Conservation (phyloP, 1,140 invertebrate species). For the Aphelinus atriplicis region DNA sequence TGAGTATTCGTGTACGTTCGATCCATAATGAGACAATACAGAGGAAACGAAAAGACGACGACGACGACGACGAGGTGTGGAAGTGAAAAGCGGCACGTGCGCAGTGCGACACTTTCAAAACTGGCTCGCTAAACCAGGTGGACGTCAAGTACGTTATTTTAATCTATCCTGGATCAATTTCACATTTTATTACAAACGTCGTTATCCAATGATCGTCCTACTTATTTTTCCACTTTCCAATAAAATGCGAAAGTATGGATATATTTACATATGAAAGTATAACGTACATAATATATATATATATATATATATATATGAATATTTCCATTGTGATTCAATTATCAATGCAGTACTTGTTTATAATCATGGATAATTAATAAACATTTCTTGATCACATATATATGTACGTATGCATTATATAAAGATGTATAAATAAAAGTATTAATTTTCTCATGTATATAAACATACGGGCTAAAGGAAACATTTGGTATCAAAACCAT, state of each 20-base stretch:
- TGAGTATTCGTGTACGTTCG: not conserved
- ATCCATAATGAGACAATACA: not conserved
- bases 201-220: constrained; percentile 4
- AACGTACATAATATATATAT: not conserved
- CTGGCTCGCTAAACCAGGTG: not conserved
- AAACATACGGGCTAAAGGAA: constrained; percentile 45
- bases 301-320: no score
- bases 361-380: no score
- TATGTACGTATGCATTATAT: constrained; percentile 46
- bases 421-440: constrained; percentile 52
- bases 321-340: no score
- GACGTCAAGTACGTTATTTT: constrained; percentile 1
- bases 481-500: constrained; percentile 61
- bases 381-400: constrained; percentile 29
- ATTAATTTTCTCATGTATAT: constrained; percentile 39
- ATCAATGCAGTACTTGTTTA: no score
- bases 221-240: constrained; percentile 31
- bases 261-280: constrained; percentile 42
- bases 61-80: not conserved
- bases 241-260: constrained; percentile 37
- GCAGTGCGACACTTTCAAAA: constrained; percentile 12
- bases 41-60: no score
- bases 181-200: constrained; percentile 42
- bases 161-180: constrained; percentile 16
- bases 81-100: not conserved